Evolutionary conservation across 2,113 vertebrate species (phyloP).

Genomic region (Calypte anna): DNA sequence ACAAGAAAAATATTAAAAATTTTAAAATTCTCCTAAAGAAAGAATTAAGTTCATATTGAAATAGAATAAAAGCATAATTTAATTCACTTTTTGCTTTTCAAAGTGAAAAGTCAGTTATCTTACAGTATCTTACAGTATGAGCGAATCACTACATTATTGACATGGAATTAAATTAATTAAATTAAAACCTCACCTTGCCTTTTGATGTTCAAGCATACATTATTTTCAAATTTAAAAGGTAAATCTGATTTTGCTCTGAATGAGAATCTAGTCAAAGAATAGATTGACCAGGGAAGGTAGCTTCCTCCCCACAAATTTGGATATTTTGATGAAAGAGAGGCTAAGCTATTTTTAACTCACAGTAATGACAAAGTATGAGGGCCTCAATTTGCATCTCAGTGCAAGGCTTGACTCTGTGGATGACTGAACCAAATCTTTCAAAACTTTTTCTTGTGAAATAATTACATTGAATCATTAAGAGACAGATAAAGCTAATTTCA

Average conservation of each 20-base stretch:
- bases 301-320: background rate
- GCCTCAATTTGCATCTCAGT: background rate
- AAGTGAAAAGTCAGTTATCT: background rate
- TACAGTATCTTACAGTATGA: background rate
- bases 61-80: background rate
- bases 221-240: background rate
- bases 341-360: background rate
- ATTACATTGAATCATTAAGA: background rate
- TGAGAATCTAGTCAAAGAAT: background rate
- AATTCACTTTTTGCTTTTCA: background rate
- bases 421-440: background rate
- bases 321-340: background rate
- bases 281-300: background rate
- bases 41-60: background rate
- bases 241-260: background rate
- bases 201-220: background rate
- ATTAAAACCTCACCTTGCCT: background rate
- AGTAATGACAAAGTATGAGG: background rate
- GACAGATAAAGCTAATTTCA: background rate
- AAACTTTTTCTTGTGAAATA: background rate
- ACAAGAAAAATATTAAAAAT: background rate
- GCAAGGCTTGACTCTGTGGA: background rate
- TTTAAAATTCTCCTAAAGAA: background rate
- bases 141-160: background rate
- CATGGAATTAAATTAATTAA: background rate